Base-by-base conservation (phyloP, 2,113 vertebrate species). In the Varanus salvator region DNA sequence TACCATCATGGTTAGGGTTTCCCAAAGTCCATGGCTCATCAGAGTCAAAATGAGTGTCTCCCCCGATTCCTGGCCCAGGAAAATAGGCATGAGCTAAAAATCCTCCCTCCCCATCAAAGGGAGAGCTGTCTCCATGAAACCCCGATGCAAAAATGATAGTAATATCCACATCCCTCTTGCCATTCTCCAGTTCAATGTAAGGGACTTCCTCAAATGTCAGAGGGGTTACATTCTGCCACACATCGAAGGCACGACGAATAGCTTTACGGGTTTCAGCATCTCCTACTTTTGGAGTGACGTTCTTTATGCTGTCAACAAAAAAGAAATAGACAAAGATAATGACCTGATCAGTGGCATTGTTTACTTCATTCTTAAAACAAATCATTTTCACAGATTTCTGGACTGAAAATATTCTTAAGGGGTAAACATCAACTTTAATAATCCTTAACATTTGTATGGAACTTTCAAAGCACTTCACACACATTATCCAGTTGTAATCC, bases 61-160 rank as follows among this genome's bases (percentile, higher is more conserved):
- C 99, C 69, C 99, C 99, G 85, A 99, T 99, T 93, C 99, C 99
- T 15, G 99, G 98, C 78, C 99, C 99, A 34, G 99, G 99, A 87
- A 99, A 99, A 94, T 99, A 99, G 25, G 99, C 99, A 68, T 99
- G 99, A 72, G 99, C 99, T 96, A 99, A 97, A 97, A 99, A 99
- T 94, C 99, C 99, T 68, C 99, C 99, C 90, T 99, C 99, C 48
- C 99, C 99, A 84, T 99, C 99, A 88, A 99, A 99, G 57, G 99
- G 99, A 44, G 99, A 99, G 96, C 99, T 99, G 96, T 99, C 99
- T 78, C 99, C 99, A 71, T 99, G 99, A 95, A 99, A 99, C 93
- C 99, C 99, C 69, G 99, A 99, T 89, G 99, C 99, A 92, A 99
- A 99, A 96, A 99, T 99, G 91, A 99, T 99, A 90, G 98, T 99